Evolutionary conservation across 2,888 invertebrate genomes (phyloP), one percentile per base, ranked within the genome.

Genomic region (Leptinotarsa haldemani): DNA sequence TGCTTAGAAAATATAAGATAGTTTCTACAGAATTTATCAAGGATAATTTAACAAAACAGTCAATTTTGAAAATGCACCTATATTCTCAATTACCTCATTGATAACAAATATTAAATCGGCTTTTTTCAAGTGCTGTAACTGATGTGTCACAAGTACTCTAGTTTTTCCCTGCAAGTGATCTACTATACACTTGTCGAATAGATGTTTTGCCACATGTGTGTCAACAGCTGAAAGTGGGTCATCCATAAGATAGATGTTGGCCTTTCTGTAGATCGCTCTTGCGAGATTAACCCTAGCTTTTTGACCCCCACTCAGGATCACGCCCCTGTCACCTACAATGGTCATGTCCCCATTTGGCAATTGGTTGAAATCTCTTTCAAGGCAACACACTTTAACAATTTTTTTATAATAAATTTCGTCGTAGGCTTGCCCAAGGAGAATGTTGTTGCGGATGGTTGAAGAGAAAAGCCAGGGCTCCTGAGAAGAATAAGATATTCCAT

Each of bases 381-480:
- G 20, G 18, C 50, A 30, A 48, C 68, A 72, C 2, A 69, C 52
- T 52, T 20, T 46, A n/a, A 64, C 52, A 4, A 40, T 30, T 50
- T 30, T 63, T 52, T 65, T 4, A 46, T 73, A 73, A 30, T 30
- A 47, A 4, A 4, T 74, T 69, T 86, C 84, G 74, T 90, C 85
- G 76, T 87, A 90, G 0, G 86, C 82, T 74, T 88, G 87, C 0
- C 93, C 93, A 84, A 94, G 94, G 3, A 93, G 82, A 79, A 98
- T 95, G 86, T 98, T 98, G 83, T 97, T 96, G 13, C 94, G 90
- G 0, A 98, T 92, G 75, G 94, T 94, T 18, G 92, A 93, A 72
- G 92, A 92, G 82, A 94, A 94, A 0, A 94, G 85, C 96, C 96
- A 97, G 0, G 96, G 94, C 83, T 96, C 93, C 85, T 96, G 95